These are phyloP conservation scores for Drosophila kohkoa DNA, from an alignment of 1,140 invertebrate genomes.

Conservation along the genomic window DNA sequence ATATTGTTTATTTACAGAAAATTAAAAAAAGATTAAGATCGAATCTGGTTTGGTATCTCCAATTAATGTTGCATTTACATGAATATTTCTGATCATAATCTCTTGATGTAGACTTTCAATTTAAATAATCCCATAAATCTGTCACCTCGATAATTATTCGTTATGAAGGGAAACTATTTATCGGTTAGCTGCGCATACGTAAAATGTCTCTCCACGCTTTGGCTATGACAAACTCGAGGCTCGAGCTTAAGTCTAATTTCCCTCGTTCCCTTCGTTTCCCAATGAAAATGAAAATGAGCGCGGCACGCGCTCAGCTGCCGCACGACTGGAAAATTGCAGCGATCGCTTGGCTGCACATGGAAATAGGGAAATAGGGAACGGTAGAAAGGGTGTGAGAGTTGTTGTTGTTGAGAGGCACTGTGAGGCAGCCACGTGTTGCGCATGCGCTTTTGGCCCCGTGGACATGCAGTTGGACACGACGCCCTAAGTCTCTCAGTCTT, in stretches of 20 bases:
- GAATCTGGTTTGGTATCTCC: not conserved
- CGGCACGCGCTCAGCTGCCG: slow-evolving; percentile 75
- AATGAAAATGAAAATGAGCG: slow-evolving; percentile 81
- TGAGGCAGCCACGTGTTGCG: slow-evolving; percentile 78
- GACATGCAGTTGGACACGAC: slow-evolving; percentile 69
- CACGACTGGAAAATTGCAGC: slow-evolving; percentile 77
- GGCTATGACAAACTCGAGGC: slow-evolving; percentile 27
- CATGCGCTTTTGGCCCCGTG: slow-evolving; percentile 72
- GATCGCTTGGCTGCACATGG: slow-evolving; percentile 64
- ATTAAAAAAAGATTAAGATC: not conserved
- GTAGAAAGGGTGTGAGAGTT: slow-evolving; percentile 36
- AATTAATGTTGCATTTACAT: not conserved
- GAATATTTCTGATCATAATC: not conserved
- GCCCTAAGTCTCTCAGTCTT: slow-evolving; percentile 62
- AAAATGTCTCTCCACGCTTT: slow-evolving; percentile 3
- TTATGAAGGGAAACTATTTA: not conserved
- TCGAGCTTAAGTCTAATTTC: slow-evolving; percentile 21
- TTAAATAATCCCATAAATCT: slow-evolving; percentile 17
- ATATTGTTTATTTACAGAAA: not conserved
- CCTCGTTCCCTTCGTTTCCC: slow-evolving; percentile 23
- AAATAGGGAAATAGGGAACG: slow-evolving; percentile 23
- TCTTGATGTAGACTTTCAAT: not conserved
- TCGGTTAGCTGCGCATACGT: slow-evolving; percentile 2
- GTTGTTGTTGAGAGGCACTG: slow-evolving; percentile 3
- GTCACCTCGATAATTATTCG: not conserved